Evolutionary conservation across 2,888 invertebrate species (phyloP).

Genomic region (Mesorhabditis sp.): DNA sequence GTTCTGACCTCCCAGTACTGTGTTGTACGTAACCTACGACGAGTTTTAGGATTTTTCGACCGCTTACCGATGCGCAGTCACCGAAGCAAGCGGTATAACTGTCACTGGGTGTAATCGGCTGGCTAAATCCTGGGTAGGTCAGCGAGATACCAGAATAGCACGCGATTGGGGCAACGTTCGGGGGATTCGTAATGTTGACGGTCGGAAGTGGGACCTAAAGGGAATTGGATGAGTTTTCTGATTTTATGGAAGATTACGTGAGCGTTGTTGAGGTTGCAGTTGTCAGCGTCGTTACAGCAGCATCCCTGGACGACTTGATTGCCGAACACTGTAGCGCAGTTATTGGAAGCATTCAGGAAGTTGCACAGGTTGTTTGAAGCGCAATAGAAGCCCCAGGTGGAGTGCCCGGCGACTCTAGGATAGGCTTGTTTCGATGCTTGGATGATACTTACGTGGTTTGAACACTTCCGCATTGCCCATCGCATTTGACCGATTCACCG

Average conservation of each 20-base stretch:
- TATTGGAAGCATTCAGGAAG: not conserved
- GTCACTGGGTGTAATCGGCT: not conserved
- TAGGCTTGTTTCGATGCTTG: not conserved
- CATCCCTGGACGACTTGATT: conserved; percentile 12
- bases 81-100: not conserved
- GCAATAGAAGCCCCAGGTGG: not conserved
- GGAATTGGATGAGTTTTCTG: too few species aligned
- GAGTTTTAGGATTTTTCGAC: conserved; percentile 3
- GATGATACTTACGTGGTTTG: conserved; percentile 14
- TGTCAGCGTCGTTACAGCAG: conserved; percentile 24
- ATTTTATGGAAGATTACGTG: too few species aligned
- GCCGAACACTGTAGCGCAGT: not conserved
- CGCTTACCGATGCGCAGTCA: not conserved
- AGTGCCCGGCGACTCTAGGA: not conserved
- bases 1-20: not conserved
- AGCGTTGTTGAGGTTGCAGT: conserved; percentile 24
- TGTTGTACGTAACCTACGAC: conserved; percentile 13
- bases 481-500: conserved; percentile 25
- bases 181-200: conserved; percentile 18
- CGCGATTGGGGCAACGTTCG: conserved; percentile 27
- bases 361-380: conserved; percentile 5
- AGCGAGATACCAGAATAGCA: conserved; percentile 33
- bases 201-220: not conserved
- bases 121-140: conserved; percentile 9
- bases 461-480: conserved; percentile 32